Percentiles rank a stretch among this genome's conserved stretches.
Conservation (phyloP, 2,797 vertebrate species). For the Okamejei kenojei region DNA sequence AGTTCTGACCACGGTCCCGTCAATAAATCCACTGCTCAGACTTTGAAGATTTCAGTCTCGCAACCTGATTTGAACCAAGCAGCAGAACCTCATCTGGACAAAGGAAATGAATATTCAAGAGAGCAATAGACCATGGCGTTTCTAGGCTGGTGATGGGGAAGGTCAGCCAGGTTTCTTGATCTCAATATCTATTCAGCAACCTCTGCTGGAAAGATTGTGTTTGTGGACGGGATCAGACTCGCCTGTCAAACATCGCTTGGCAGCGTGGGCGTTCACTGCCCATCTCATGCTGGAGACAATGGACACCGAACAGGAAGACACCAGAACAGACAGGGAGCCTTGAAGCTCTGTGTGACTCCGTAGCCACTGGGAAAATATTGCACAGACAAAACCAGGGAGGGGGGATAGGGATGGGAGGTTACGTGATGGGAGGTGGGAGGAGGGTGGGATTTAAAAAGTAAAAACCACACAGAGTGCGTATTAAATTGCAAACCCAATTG, state of each 20-base stretch:
- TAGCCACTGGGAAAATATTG: not conserved
- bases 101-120: slow-evolving; percentile 20
- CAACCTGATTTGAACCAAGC: not conserved
- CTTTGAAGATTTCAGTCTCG: not conserved
- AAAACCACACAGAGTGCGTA: not conserved
- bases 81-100: not conserved
- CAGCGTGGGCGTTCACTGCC: not conserved
- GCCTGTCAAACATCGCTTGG: not conserved
- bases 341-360: not conserved
- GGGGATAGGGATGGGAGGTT: no score
- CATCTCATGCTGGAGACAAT: not conserved
- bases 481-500: not conserved
- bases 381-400: not conserved
- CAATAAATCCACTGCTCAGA: not conserved
- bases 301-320: not conserved
- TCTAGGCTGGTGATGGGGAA: not conserved
- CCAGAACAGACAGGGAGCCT: not conserved
- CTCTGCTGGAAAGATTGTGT: slow-evolving; percentile 12
- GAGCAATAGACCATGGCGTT: not conserved
- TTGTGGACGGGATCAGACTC: not conserved
- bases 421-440: no score
- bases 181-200: slow-evolving; percentile 24
- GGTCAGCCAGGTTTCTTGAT: not conserved
- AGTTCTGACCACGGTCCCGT: not conserved
- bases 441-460: not conserved